These are phyloP conservation scores for Siniperca chuatsi DNA, from an alignment of 2,113 vertebrate species.

Conservation along the genomic window DNA sequence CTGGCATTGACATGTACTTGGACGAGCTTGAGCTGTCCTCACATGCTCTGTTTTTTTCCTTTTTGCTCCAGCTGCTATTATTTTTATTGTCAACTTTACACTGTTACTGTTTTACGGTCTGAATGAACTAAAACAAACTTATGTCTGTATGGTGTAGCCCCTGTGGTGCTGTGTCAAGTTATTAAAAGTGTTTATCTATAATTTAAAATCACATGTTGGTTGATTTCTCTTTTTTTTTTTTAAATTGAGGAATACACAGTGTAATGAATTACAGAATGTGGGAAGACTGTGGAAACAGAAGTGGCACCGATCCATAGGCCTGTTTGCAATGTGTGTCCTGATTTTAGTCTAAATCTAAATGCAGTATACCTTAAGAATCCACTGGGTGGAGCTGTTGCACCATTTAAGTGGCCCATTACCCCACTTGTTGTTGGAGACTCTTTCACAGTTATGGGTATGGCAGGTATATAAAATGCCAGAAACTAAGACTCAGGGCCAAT, in stretches of 20 bases:
- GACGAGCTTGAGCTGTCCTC: constrained; percentile 30
- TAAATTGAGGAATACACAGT: background rate
- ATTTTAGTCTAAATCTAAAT: background rate
- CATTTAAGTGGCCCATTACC: background rate
- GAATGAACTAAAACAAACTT: background rate
- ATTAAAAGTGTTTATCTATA: constrained; percentile 67
- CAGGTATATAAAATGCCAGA: background rate
- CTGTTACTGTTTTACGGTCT: constrained; percentile 27
- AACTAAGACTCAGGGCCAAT: background rate
- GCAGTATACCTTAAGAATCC: background rate
- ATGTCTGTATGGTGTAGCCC: constrained; percentile 23
- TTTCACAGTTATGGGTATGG: too few relatives aligned
- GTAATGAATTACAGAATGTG: background rate
- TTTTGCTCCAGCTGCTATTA: constrained; percentile 24
- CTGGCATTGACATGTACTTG: constrained; percentile 37
- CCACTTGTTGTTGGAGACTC: background rate
- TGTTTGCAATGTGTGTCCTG: constrained; percentile 15
- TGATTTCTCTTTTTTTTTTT: background rate
- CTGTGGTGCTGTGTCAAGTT: constrained; percentile 55
- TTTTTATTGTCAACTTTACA: constrained; percentile 24
- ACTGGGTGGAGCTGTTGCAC: constrained; percentile 55
- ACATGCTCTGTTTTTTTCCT: background rate
- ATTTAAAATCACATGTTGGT: constrained; percentile 11
- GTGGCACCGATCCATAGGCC: constrained; percentile 18
- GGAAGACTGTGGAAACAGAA: background rate